phyloP scores from a whole-genome alignment of 1,140 invertebrate genomes.

The Brachionus rotundiformis region DNA sequence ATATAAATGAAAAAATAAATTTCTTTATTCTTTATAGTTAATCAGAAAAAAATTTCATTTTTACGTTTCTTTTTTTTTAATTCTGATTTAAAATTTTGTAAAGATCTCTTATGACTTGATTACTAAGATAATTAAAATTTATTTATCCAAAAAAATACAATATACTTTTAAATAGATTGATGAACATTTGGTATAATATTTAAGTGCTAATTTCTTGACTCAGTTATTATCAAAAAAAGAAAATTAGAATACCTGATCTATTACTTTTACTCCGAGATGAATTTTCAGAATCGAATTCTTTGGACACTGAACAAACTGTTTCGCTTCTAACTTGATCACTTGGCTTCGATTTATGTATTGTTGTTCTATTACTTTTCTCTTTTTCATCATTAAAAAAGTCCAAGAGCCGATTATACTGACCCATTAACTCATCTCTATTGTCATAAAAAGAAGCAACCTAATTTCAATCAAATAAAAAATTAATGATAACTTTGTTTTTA shows the following conservation, averaged over 20 bases:
- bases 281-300: neutral
- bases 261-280: neutral
- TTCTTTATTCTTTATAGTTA: too few relatives aligned
- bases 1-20: too few relatives aligned
- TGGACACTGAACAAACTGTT: neutral
- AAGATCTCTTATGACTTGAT: too few relatives aligned
- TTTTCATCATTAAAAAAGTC: conserved; percentile 42
- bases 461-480: neutral
- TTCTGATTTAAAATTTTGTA: too few relatives aligned
- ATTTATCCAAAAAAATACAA: too few relatives aligned
- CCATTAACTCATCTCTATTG: conserved; percentile 26
- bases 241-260: neutral
- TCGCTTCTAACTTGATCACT: neutral
- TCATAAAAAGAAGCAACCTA: conserved; percentile 19
- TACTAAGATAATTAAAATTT: too few relatives aligned
- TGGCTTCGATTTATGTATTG: neutral
- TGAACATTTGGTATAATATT: too few relatives aligned
- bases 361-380: neutral
- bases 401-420: conserved; percentile 42
- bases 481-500: neutral
- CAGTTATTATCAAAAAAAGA: neutral
- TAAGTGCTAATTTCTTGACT: too few relatives aligned
- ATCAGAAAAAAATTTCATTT: too few relatives aligned
- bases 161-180: too few relatives aligned
- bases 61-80: too few relatives aligned